A percentile compares a stretch with the other conserved stretches of the same genome.
Conservation (phyloP, 2,888 invertebrate species). For the Patella depressa region DNA sequence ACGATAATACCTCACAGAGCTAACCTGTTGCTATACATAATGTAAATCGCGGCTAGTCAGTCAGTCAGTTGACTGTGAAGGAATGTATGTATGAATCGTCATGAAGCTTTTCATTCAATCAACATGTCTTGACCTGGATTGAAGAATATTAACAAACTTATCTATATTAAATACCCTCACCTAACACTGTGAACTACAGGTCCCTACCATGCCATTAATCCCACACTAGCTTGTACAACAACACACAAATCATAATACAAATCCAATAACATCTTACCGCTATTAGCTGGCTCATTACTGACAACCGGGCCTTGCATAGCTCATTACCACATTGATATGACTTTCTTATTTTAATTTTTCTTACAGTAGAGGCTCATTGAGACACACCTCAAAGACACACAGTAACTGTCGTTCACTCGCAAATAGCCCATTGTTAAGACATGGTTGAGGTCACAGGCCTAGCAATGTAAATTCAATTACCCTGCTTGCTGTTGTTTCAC, state of each 20-base stretch:
- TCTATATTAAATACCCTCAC: neutral
- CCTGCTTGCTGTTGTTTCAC: slow-evolving; percentile 46
- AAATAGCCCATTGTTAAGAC: slow-evolving; percentile 49
- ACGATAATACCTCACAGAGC: slow-evolving; percentile 10
- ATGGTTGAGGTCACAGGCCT: slow-evolving; percentile 46
- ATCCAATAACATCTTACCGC: slow-evolving; percentile 21
- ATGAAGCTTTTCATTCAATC: neutral
- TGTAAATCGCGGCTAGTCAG: slow-evolving; percentile 4
- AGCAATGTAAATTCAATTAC: slow-evolving; percentile 49
- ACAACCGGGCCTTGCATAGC: slow-evolving; percentile 32
- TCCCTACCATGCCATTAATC: neutral
- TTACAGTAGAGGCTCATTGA: slow-evolving; percentile 46
- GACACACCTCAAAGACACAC: slow-evolving; percentile 57
- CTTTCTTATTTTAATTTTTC: slow-evolving; percentile 57
- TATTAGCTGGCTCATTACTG: slow-evolving; percentile 22
- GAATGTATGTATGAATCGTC: neutral
- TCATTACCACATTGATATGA: slow-evolving; percentile 52
- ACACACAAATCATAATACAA: slow-evolving; percentile 6
- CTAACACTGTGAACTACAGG: neutral
- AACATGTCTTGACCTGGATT: slow-evolving; percentile 5
- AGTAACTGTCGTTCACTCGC: slow-evolving; percentile 51
- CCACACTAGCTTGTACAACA: neutral
- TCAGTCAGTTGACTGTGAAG: neutral
- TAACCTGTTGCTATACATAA: slow-evolving; percentile 8
- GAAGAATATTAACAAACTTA: neutral